These are phyloP conservation scores for Ophion ellenae DNA, from an alignment of 2,888 invertebrate genomes.

Conservation along the genomic window DNA sequence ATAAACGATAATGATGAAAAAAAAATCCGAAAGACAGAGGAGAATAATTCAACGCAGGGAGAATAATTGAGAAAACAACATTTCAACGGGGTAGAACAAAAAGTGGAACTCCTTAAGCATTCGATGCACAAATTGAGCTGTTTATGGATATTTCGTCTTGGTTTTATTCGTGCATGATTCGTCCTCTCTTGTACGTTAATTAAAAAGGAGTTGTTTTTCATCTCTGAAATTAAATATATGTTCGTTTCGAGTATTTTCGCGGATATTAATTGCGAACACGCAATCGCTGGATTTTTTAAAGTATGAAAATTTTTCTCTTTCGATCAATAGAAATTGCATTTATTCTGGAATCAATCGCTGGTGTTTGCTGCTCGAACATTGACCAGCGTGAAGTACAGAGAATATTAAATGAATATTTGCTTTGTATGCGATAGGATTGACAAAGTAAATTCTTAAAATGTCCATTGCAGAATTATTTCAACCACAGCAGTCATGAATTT, in stretches of 20 bases:
- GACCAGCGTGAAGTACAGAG: background rate
- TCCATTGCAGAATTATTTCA: background rate
- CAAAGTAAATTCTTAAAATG: background rate
- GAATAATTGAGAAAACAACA: conserved; percentile 6
- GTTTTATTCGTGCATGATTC: background rate
- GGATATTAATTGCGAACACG: background rate
- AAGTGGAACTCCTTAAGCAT: background rate
- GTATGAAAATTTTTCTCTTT: background rate
- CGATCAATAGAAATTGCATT: background rate
- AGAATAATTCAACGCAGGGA: background rate
- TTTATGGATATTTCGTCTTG: background rate
- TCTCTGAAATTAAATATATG: background rate
- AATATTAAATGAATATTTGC: background rate
- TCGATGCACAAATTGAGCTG: background rate
- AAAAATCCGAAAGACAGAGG: conserved; percentile 1
- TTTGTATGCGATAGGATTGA: background rate
- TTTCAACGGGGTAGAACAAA: background rate
- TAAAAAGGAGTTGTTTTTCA: background rate
- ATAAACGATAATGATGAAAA: conserved; percentile 30
- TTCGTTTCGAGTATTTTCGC: background rate
- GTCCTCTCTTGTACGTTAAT: background rate
- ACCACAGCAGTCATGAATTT: background rate
- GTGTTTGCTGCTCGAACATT: background rate
- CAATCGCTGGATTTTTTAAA: background rate
- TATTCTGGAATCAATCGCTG: background rate